Conservation (phyloP, 92 coral and sea anemone genomes). For the Siderastrea siderea region DNA sequence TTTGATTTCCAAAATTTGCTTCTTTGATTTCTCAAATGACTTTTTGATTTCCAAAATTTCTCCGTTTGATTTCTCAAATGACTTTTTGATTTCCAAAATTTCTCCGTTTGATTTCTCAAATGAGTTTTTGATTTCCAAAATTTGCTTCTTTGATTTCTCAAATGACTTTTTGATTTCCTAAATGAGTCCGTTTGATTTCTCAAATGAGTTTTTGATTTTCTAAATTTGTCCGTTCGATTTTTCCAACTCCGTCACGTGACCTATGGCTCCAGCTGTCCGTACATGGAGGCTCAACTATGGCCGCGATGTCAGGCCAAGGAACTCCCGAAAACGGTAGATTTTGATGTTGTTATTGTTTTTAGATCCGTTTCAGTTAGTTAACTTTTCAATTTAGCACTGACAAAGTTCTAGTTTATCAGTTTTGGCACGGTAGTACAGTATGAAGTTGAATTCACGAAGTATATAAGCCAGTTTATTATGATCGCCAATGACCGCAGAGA, state of each 20-base stretch:
- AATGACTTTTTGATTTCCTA: neutral
- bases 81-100: neutral
- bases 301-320: slow-evolving; percentile 22
- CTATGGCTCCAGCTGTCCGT: neutral
- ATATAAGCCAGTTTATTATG: neutral
- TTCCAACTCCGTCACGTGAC: slow-evolving; percentile 20
- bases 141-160: neutral
- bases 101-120: neutral
- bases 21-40: too few relatives aligned
- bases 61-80: slow-evolving; percentile 18
- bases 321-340: slow-evolving; percentile 24
- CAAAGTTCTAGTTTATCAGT: neutral
- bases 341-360: slow-evolving; percentile 10
- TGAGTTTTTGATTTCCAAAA: slow-evolving; percentile 17
- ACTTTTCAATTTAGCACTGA: neutral
- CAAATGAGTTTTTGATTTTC: neutral
- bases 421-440: slow-evolving; percentile 3
- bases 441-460: slow-evolving; percentile 1
- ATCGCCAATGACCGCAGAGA: slow-evolving; percentile 13
- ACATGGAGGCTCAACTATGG: neutral
- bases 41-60: slow-evolving; percentile 13
- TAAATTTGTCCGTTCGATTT: too few relatives aligned
- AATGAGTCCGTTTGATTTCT: neutral
- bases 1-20: too few relatives aligned
- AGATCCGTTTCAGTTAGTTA: slow-evolving; percentile 2